A percentile compares a stretch with the other conserved stretches of the same genome.
Evolutionary conservation across 2,113 vertebrate genomes (phyloP).

Genomic region (Microtus pennsylvanicus): DNA sequence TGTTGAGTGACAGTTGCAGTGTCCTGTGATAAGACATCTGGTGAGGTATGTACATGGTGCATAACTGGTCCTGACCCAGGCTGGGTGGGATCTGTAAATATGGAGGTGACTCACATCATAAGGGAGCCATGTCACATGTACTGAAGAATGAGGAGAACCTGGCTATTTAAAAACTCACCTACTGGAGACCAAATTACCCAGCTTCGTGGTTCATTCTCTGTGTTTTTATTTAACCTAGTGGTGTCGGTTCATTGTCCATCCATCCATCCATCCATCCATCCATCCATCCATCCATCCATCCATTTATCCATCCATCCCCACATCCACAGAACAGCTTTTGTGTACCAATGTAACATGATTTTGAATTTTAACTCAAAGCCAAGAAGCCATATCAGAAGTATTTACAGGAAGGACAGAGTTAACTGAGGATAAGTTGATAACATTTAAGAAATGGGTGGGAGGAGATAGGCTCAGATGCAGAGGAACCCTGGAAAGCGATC

Average conservation of each 20-base stretch:
- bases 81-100: neutral
- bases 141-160: neutral
- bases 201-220: neutral
- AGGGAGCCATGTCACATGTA: neutral
- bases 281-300: neutral
- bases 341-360: neutral
- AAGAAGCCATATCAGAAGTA: neutral
- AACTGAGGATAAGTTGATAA: neutral
- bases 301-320: neutral
- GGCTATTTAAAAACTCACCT: neutral
- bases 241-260: neutral
- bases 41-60: neutral
- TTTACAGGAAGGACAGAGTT: neutral
- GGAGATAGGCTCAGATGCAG: neutral
- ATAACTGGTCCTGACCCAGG: too few relatives aligned
- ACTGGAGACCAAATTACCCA: neutral
- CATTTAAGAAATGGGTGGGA: neutral
- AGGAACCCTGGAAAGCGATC: neutral
- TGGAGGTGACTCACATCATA: neutral
- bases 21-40: neutral
- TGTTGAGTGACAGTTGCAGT: neutral
- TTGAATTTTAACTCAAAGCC: neutral
- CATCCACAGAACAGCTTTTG: neutral
- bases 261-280: neutral
- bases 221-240: neutral